A percentile compares a stretch with the other conserved stretches of the same genome.
These are phyloP conservation scores for Lymantria monacha DNA, from an alignment of 2,888 invertebrate genomes.

Conservation along the genomic window DNA sequence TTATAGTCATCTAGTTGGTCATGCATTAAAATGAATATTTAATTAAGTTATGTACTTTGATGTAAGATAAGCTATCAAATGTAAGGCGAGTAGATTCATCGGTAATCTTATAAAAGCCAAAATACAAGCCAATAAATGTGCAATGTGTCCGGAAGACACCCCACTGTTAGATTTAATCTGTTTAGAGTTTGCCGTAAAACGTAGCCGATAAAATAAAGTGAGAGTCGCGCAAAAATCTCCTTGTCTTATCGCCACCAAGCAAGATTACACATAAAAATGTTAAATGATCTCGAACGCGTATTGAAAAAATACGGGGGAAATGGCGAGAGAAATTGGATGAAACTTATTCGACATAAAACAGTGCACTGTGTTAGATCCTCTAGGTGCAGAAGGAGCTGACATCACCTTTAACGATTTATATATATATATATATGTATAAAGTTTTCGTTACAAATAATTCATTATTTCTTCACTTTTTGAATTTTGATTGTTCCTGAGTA, in stretches of 20 bases:
- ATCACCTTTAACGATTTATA: no score
- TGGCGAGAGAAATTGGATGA: conserved; percentile 61
- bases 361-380: conserved; percentile 20
- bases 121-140: conserved; percentile 62
- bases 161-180: conserved; percentile 77
- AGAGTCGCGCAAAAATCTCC: conserved; percentile 70
- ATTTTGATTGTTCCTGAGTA: no score
- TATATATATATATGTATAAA: no score
- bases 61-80: not conserved
- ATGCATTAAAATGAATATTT: no score
- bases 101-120: conserved; percentile 51
- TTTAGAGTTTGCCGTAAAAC: conserved; percentile 72
- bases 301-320: conserved; percentile 77
- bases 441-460: no score
- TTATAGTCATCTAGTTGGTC: no score
- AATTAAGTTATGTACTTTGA: no score
- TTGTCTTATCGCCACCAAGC: conserved; percentile 74
- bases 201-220: conserved; percentile 77
- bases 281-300: conserved; percentile 79
- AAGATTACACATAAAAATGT: conserved; percentile 82
- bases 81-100: conserved; percentile 10
- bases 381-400: no score
- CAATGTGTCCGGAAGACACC: conserved; percentile 51
- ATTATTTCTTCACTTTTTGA: no score
- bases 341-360: conserved; percentile 15